Conservation (phyloP, 2,797 vertebrate species). For the Kryptolebias ocellatus region DNA sequence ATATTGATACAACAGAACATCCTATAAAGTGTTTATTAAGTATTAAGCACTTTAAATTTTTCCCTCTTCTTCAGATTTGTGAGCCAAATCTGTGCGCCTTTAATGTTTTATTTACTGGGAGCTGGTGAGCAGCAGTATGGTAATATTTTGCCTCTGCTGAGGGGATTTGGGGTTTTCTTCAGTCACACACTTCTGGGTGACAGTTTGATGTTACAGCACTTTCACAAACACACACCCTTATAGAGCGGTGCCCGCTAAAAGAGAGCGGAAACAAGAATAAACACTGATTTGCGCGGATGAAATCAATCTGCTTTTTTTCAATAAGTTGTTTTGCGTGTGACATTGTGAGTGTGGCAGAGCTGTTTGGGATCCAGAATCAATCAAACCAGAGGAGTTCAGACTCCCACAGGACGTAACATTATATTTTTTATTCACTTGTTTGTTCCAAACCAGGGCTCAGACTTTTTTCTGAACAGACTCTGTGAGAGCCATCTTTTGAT, state of each 20-base stretch:
- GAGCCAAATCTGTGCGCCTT: constrained; percentile 63
- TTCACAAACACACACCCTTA: neutral
- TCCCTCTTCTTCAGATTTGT: constrained; percentile 61
- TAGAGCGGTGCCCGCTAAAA: neutral
- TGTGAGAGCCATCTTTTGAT: too few species aligned
- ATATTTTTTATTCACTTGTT: too few species aligned
- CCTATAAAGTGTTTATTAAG: constrained; percentile 70
- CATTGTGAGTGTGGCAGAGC: constrained; percentile 5
- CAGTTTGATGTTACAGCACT: constrained; percentile 21
- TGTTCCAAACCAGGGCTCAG: too few species aligned
- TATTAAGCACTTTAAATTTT: constrained; percentile 67
- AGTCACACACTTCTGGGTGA: constrained; percentile 48
- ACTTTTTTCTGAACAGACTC: too few species aligned
- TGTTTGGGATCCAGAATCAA: neutral
- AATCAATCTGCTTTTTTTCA: constrained; percentile 3
- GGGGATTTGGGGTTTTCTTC: constrained; percentile 33
- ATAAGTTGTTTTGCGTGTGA: constrained; percentile 2
- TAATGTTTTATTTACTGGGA: constrained; percentile 72
- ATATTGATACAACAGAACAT: constrained; percentile 66
- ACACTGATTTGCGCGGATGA: constrained; percentile 28
- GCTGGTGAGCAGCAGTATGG: constrained; percentile 56
- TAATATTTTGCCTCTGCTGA: constrained; percentile 46
- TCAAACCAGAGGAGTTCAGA: too few species aligned
- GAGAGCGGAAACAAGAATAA: constrained; percentile 23
- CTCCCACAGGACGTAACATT: too few species aligned